Base-by-base conservation (phyloP, 2,113 vertebrate species). In the Tragelaphus scriptus region DNA sequence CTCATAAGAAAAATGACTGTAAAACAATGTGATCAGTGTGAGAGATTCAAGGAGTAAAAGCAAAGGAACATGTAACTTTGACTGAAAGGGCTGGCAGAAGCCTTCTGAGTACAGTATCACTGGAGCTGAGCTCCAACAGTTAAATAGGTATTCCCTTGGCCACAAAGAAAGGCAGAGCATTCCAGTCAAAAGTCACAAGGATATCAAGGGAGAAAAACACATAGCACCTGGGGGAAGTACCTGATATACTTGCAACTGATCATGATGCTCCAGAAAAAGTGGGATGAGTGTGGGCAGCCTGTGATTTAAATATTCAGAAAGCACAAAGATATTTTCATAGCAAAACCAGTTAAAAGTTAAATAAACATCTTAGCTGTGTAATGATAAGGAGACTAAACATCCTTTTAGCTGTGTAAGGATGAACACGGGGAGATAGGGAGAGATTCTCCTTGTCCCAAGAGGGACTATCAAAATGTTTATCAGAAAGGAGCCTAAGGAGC, bases 331-430 rank as follows among this genome's bases (percentile, higher is more conserved):
- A 95, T 92, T 95, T 95, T 68, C 63, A 65, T 79, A 79, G 81
- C 56, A 94, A 87, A 80, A 96, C 8, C 49, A 92, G 6, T 28
- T 75, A 84, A 93, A 95, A 82, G 80, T 19, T 87, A 96, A 91
- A 92, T 94, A 95, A 86, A 97, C 90, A 92, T 56, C 53, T 77
- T 79, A 91, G 49, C 32, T 90, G 4, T 82, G 0, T 77, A 94
- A 92, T 36, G 47, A 71, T 68, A 85, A 90, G 8, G 30, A 32
- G n/a, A 36, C 65, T 92, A 96, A 86, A 97, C 94, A 90, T 56
- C 59, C 51, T 97, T 63, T 86, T 71, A 91, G 49, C n/a, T 90
- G 8, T 82, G 1, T 65, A 94, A 95, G 36, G 61, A 84, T 68
- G 90, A 90, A 40, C 30, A 81, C 81, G 8, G n/a, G 26, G n/a